Evolutionary conservation across 1,140 invertebrate genomes (phyloP).

Genomic region (Sarcophaga peregrina): DNA sequence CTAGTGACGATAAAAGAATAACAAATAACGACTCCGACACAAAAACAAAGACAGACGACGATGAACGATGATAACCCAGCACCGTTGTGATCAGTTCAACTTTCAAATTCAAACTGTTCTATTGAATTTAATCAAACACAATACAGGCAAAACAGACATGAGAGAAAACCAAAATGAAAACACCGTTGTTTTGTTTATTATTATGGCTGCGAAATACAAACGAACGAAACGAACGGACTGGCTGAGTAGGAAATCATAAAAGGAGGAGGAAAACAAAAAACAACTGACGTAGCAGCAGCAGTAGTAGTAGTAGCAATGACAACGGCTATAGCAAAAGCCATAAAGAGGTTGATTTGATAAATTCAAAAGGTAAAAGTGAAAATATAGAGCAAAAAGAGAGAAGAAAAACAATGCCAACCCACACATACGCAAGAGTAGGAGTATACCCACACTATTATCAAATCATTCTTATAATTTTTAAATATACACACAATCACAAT

Average conservation of each 20-base stretch:
- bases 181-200: conserved; percentile 5
- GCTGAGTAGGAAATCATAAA: conserved; percentile 1
- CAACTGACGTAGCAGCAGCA: conserved; percentile 4
- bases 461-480: no score
- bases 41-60: neutral
- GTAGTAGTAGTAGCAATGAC: conserved; percentile 19
- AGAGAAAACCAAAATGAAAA: neutral
- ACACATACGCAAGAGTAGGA: neutral
- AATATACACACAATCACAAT: no score
- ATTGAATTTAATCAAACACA: conserved; percentile 13
- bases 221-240: neutral
- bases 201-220: conserved; percentile 1
- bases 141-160: neutral
- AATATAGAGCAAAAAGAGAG: neutral
- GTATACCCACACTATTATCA: no score
- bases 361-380: conserved; percentile 34
- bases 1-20: neutral
- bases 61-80: neutral
- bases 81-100: conserved; percentile 15
- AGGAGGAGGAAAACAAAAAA: neutral
- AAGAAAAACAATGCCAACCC: neutral
- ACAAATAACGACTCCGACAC: neutral
- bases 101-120: conserved; percentile 36
- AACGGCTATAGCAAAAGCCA: conserved; percentile 33
- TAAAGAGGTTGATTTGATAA: neutral